phyloP scores from a whole-genome alignment of 23 tunicate species.

The Botrylloides violaceus region DNA sequence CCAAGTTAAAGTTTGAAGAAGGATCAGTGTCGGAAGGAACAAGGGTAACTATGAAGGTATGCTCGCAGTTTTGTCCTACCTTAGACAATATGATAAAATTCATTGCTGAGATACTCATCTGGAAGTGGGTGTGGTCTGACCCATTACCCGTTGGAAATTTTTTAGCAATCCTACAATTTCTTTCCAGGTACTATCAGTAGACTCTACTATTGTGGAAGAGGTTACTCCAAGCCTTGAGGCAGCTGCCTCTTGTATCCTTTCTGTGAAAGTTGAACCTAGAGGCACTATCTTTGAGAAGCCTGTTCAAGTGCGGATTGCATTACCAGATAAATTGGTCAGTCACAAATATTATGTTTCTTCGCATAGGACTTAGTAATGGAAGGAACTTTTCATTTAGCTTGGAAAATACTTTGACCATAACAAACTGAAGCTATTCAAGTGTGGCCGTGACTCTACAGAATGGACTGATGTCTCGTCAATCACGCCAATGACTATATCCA shows the following conservation, averaged over 20 bases:
- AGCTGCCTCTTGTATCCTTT: conserved; percentile 41
- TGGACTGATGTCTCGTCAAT: conserved; percentile 60
- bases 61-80: not conserved
- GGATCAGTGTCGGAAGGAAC: conserved; percentile 26
- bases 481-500: conserved; percentile 24
- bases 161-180: not conserved
- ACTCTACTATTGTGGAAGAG: conserved; percentile 20
- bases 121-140: no score
- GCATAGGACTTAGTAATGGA: not conserved
- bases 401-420: conserved; percentile 42
- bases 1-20: conserved; percentile 37
- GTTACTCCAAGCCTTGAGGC: conserved; percentile 2
- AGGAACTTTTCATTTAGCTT: conserved; percentile 12
- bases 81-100: no score
- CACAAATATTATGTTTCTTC: not conserved
- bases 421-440: conserved; percentile 44
- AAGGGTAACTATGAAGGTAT: conserved; percentile 32
- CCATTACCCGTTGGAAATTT: not conserved
- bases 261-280: conserved; percentile 33
- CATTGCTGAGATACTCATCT: no score
- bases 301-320: conserved; percentile 48
- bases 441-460: conserved; percentile 24
- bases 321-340: conserved; percentile 41
- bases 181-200: conserved; percentile 16
- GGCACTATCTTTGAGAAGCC: conserved; percentile 36